Evolutionary conservation across 1,140 invertebrate species (phyloP).

Genomic region (Eubasilissa regina): DNA sequence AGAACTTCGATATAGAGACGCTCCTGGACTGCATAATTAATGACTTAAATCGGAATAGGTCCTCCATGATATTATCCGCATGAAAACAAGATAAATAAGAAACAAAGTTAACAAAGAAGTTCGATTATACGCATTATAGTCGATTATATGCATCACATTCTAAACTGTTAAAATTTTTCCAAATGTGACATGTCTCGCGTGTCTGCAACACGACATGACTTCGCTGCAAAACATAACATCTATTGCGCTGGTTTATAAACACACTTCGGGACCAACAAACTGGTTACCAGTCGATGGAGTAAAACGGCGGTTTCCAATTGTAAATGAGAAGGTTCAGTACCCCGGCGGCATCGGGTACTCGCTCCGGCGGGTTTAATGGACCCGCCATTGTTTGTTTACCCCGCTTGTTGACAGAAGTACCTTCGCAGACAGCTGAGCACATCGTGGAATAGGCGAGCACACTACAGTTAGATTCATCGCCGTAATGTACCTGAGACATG

Average conservation of each 20-base stretch:
- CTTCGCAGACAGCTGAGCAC: conserved; percentile 22
- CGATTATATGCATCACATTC: too few species aligned
- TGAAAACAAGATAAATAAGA: too few species aligned
- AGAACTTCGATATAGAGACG: too few species aligned
- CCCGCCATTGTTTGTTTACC: conserved; percentile 40
- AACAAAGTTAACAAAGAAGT: too few species aligned
- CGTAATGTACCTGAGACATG: neutral
- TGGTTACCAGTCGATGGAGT: neutral
- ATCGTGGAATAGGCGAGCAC: conserved; percentile 14
- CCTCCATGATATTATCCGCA: too few species aligned
- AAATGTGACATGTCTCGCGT: too few species aligned
- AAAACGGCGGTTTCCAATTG: neutral
- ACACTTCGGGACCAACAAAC: neutral
- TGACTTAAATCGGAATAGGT: too few species aligned
- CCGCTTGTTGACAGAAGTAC: conserved; percentile 27
- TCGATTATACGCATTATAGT: too few species aligned
- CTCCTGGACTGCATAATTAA: too few species aligned
- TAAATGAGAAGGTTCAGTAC: neutral
- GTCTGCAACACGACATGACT: too few species aligned
- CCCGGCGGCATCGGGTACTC: neutral
- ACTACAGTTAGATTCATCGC: neutral
- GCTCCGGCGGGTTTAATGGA: conserved; percentile 23
- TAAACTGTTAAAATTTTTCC: too few species aligned
- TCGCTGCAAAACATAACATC: neutral
- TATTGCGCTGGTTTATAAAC: neutral